Percentiles rank a stretch among this genome's conserved stretches.
These are phyloP conservation scores for Patella caerulea DNA, from an alignment of 2,888 invertebrate species.

Conservation along the genomic window DNA sequence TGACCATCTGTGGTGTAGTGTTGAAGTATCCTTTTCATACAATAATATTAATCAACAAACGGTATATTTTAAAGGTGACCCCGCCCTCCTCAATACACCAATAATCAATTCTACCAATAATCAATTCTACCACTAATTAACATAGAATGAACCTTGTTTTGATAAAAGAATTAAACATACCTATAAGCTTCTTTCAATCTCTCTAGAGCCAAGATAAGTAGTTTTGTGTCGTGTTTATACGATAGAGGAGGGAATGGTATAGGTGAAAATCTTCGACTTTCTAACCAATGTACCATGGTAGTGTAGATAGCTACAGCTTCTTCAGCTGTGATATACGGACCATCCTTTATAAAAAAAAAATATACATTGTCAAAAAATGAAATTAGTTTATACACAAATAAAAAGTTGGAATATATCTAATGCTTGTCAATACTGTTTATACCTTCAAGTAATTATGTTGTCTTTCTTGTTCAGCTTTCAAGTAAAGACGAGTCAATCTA, in stretches of 20 bases:
- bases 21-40: too few relatives aligned
- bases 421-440: too few relatives aligned
- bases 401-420: too few relatives aligned
- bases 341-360: conserved; percentile 78
- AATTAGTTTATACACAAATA: background rate
- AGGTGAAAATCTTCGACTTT: conserved; percentile 97
- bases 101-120: too few relatives aligned
- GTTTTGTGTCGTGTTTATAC: conserved; percentile 99
- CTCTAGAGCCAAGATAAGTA: conserved; percentile 96
- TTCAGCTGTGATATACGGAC: conserved; percentile 99
- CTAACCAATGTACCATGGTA: conserved; percentile 99
- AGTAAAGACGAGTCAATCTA: conserved; percentile 93
- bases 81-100: too few relatives aligned
- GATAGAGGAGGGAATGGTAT: conserved; percentile 99
- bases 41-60: too few relatives aligned
- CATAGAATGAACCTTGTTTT: too few relatives aligned
- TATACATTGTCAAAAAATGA: background rate
- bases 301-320: conserved; percentile 99
- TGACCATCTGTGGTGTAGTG: too few relatives aligned
- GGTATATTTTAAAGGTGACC: too few relatives aligned
- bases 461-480: conserved; percentile 97
- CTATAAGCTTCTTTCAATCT: conserved; percentile 96
- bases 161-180: conserved; percentile 52
- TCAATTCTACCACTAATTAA: too few relatives aligned
- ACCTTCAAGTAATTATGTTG: conserved; percentile 99